A percentile compares a stretch with the other conserved stretches of the same genome.
These are phyloP conservation scores for Zingel zingel DNA, from an alignment of 2,113 vertebrate species.

Conservation along the genomic window DNA sequence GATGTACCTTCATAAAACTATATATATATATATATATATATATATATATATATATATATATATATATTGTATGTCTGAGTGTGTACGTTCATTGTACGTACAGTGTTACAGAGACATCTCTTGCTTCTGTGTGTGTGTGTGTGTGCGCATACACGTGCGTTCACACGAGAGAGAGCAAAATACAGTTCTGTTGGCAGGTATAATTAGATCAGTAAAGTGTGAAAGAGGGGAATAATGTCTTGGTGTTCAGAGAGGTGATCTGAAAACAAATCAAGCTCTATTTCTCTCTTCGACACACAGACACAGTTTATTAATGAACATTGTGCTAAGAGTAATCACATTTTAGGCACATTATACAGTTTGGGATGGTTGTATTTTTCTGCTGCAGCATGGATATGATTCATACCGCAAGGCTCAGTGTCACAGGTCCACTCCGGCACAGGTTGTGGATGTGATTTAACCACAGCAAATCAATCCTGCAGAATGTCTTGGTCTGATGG, in stretches of 20 bases:
- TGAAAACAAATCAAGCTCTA: slow-evolving; percentile 59
- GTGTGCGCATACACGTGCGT: background rate
- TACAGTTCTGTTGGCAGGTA: slow-evolving; percentile 12
- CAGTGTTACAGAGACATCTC: background rate
- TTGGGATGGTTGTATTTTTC: no score
- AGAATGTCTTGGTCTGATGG: slow-evolving; percentile 42
- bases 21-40: no score
- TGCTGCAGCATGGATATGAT: no score
- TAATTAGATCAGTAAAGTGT: slow-evolving; percentile 60
- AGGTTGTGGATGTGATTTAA: slow-evolving; percentile 39
- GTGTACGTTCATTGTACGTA: background rate
- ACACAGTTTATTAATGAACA: slow-evolving; percentile 2
- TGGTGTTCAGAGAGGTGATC: slow-evolving; percentile 29
- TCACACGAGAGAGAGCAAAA: background rate
- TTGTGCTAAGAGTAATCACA: no score
- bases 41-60: no score
- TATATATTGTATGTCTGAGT: background rate
- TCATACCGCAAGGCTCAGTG: no score
- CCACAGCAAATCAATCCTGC: slow-evolving; percentile 41
- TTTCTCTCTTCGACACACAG: background rate
- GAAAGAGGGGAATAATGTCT: slow-evolving; percentile 44
- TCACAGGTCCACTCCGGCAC: slow-evolving; percentile 3
- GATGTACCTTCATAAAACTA: no score
- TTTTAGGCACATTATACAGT: no score
- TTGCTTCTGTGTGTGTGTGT: background rate